Percentiles rank a stretch among this genome's conserved stretches.
phyloP scores from a whole-genome alignment of 1,140 invertebrate species.

The Temnothorax curvispinosus region DNA sequence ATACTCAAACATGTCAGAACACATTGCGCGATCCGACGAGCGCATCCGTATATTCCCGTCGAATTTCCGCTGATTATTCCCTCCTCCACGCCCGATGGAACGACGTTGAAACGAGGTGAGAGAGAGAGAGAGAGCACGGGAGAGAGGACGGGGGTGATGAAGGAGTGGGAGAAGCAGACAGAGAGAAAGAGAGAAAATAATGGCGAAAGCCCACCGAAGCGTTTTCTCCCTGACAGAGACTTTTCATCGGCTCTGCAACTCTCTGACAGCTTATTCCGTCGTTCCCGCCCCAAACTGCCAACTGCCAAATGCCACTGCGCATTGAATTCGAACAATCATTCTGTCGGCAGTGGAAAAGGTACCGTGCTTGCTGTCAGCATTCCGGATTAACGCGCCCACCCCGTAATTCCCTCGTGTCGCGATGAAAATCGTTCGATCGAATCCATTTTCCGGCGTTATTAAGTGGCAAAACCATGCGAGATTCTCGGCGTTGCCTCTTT shows the following conservation, averaged over 20 bases:
- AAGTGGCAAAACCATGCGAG: constrained; percentile 60
- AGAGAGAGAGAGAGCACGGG: not conserved
- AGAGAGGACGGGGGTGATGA: not conserved
- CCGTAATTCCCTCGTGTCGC: constrained; percentile 74
- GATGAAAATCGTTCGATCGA: constrained; percentile 71
- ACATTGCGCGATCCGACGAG: constrained; percentile 21
- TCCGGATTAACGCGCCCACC: constrained; percentile 78
- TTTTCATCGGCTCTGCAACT: constrained; percentile 71
- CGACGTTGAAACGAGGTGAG: constrained; percentile 57
- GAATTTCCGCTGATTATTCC: constrained; percentile 68
- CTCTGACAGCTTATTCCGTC: constrained; percentile 82
- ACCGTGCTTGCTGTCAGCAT: constrained; percentile 68
- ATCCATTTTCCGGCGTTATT: constrained; percentile 47
- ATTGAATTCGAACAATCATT: constrained; percentile 83
- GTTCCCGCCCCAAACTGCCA: constrained; percentile 71
- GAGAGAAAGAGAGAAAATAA: constrained; percentile 35
- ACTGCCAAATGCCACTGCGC: constrained; percentile 79
- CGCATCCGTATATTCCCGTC: constrained; percentile 43
- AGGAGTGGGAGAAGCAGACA: constrained; percentile 20
- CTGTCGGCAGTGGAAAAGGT: constrained; percentile 80
- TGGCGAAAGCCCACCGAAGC: constrained; percentile 50
- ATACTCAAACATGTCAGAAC: constrained; percentile 27
- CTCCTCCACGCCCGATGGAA: constrained; percentile 52
- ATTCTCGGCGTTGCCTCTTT: not conserved
- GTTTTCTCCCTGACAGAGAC: constrained; percentile 74